Evolutionary conservation across 2,888 invertebrate genomes (phyloP), one percentile per base, ranked within the genome.

Genomic region (Fissipunctia ypsillon): DNA sequence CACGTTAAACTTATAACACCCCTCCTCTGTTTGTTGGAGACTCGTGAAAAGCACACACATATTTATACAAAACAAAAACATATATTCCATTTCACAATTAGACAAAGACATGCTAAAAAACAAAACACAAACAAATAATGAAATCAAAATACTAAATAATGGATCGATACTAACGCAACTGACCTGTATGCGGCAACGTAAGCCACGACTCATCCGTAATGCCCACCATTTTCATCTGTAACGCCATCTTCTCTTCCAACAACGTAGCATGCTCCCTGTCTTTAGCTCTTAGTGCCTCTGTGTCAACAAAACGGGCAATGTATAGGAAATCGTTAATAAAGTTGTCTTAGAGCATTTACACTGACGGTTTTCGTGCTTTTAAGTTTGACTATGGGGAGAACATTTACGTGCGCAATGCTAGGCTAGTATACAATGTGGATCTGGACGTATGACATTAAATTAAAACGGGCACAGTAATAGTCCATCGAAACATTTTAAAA

Each of bases 191-290:
- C 9, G 94, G 93, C 54, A 95, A 80, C 19, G 93, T 91, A 0
- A 87, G 81, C 86, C 94, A 92, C 3, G 92, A 88, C n/a, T 95
- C 95, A 16, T 95, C 95, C 0, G 97, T 74, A 56, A 77, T 97
- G 3, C 97, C 97, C 63, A 98, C 96, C 89, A 98, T 96, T 88
- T 97, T 98, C 93, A 98, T 96, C 89, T 99, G 98, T 60, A 99
- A 92, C 64, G 97, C 97, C 97, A 99, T 98, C 92, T 99, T 99
- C 89, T 99, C 99, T 91, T 99, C 99, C 64, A 99, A 96, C 61
- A 99, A 95, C 35, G 97, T 95, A 22, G 98, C 98, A 89, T 99
- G 98, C 89, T 98, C 98, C 54, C 98, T 97, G 92, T 99, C 99
- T 92, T 99, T 99, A 86, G 98, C 97, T 69, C 98, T 97, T 91